Evolutionary conservation across 1,140 invertebrate genomes (phyloP), one percentile per base, ranked within the genome.

Genomic region (Drosophila micromelanica): DNA sequence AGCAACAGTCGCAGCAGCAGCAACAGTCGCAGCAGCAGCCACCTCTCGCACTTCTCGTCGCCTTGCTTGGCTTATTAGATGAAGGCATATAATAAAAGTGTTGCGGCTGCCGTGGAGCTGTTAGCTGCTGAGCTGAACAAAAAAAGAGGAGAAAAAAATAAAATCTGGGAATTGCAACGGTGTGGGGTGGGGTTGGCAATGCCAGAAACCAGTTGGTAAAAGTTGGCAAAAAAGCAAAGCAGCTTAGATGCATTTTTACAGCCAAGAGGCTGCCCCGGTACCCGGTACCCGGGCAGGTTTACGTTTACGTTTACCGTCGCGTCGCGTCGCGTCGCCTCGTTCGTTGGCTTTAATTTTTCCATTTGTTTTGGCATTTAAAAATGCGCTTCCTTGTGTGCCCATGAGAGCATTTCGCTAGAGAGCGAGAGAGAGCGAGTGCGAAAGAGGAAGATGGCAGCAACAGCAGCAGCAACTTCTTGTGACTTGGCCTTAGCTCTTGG

Each of bases 361-460:
- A 87, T 87, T 87, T 87, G 82, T 87, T 87, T 87, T 87, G 84
- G 82, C 82, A 87, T 87, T 87, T 87, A 87, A 87, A 87, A 87
- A 87, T 87, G 82, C 84, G 76, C 82, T 87, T 87, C 82, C 82
- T 87, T 87, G 80, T 84, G 73, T 62, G 65, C 72, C 63, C 70
- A 73, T 70, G 67, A 70, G 67, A 62, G 67, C 40, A 70, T 37
- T 60, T 20, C 43, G 48, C 9, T 20, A 23, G 3, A 3, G 20
- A 1, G 38, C 32, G 37, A 8, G 51, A 55, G 32, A 8, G n/a
- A 17, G 40, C 12, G 11, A 37, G 3, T n/a, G 37, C 32, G 27
- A 27, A 6, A 37, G 60, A 23, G 23, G 23, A 49, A 40, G 38
- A 3, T 45, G 37, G 32, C 30, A 32, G 49, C 20, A 20, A 30